Evolutionary conservation across 2,888 invertebrate species (phyloP), one percentile per base, ranked within the genome.

Genomic region (Entomobrya proxima): DNA sequence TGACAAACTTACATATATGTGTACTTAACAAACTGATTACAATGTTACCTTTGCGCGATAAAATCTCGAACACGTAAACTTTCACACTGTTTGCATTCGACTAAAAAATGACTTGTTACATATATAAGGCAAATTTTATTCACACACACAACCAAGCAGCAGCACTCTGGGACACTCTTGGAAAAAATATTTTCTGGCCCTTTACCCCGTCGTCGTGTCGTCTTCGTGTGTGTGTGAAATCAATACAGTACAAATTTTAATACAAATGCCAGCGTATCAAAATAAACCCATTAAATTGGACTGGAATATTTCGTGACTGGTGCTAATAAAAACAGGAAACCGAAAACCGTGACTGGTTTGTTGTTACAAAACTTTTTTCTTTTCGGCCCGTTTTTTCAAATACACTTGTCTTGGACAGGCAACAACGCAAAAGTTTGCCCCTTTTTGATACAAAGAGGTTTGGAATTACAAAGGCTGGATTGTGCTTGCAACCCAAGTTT

Each of bases 291-390:
- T 72, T 15, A 72, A 67, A 67, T 13, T 64, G 18, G 47, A 47
- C n/a, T 40, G 44, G 27, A 72, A 72, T 72, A 44, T 72, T 72
- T 32, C 72, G 72, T 72, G 72, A 72, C 72, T 30, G 30, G 50
- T 0, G 30, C 47, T 50, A 72, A 72, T 72, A 50, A 72, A 72
- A 9, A 72, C 30, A 47, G 15, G 13, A 21, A n/a, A 72, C n/a
- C 18, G 30, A 24, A 15, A 50, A 72, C 72, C n/a, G n/a, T n/a
- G n/a, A n/a, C n/a, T n/a, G n/a, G n/a, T n/a, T n/a, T n/a, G n/a
- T n/a, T n/a, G n/a, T n/a, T n/a, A n/a, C n/a, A n/a, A 67, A 67
- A 67, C 37, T 64, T 13, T 11, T 5, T 40, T 67, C 67, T 40
- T 40, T 67, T 40, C 67, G 40, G 21, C 40, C 24, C 11, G 7